Evolutionary conservation across 2,113 vertebrate species (phyloP).

Genomic region (Channa maculata): DNA sequence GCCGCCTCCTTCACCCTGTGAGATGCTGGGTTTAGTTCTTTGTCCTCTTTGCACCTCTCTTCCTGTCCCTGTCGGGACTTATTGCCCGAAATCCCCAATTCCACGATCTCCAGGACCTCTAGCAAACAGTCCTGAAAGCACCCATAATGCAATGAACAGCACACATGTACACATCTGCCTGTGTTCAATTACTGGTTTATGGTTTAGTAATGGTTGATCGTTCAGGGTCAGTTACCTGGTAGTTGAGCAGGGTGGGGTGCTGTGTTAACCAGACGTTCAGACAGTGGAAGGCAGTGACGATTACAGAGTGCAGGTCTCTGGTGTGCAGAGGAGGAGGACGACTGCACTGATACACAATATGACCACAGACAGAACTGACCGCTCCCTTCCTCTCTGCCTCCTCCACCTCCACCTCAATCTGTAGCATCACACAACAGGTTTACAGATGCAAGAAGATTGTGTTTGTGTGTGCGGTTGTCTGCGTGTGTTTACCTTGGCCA

Average conservation of each 20-base stretch:
- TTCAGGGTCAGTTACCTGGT: constrained; percentile 83
- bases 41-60: constrained; percentile 91
- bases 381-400: constrained; percentile 85
- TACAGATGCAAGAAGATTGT: not conserved
- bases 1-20: constrained; percentile 97
- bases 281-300: constrained; percentile 94
- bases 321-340: constrained; percentile 93
- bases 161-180: not conserved
- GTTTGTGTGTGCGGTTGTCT: no score
- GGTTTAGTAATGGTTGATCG: no score
- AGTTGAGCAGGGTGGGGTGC: constrained; percentile 90
- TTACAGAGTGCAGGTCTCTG: constrained; percentile 95
- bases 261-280: constrained; percentile 93
- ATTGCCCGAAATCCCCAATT: constrained; percentile 94
- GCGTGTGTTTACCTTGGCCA: constrained; percentile 87
- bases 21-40: constrained; percentile 93
- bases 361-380: constrained; percentile 89
- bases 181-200: no score
- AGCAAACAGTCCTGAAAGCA: constrained; percentile 89
- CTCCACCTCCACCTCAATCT: constrained; percentile 89
- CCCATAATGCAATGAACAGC: not conserved
- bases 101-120: constrained; percentile 94
- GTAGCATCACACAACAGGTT: not conserved
- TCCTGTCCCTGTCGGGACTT: constrained; percentile 92
- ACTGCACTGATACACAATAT: constrained; percentile 94